Evolutionary conservation across 2,888 invertebrate genomes (phyloP), one percentile per base, ranked within the genome.

Genomic region (Acrobasis repandana): DNA sequence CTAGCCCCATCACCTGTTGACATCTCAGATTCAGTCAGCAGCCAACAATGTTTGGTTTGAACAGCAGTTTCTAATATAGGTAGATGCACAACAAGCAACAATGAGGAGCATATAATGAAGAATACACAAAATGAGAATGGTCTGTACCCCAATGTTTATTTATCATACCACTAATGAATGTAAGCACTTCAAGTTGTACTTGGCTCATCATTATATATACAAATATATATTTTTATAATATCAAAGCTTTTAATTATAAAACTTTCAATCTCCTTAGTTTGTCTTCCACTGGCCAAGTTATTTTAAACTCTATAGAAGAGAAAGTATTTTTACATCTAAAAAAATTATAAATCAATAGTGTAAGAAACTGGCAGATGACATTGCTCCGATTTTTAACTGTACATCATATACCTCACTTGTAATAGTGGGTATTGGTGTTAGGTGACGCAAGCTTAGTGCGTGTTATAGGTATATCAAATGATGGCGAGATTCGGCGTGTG

Each of bases 121-220:
- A 59, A 38, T 59, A 34, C 20, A 34, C 28, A 28, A 60, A 59
- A 61, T 65, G 63, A 63, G 51, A 48, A 63, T 59, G 62, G 59
- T 47, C 56, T 62, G 50, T 48, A 57, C 52, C 58, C 58, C 58
- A 60, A 61, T 59, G 56, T 51, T 60, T 60, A 14, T 52, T 63
- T 54, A 61, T 63, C 61, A 58, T 61, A 62, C 59, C 62, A 67
- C 65, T 65, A 65, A 69, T 69, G 67, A 65, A 68, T 63, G 65
- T 49, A 34, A 49, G 10, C 38, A 65, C 68, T 74, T 74, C 67
- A 70, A 71, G 71, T 69, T 71, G 67, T 69, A 73, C 70, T 63
- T 64, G 63, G 63, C 69, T 69, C 68, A 38, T 63, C 56, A 28
- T 34, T 48, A 47, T 16, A 46, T 10, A 50, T n/a, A 50, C 9